Evolutionary conservation across 2,113 vertebrate genomes (phyloP).

Genomic region (Triplophysa rosa): DNA sequence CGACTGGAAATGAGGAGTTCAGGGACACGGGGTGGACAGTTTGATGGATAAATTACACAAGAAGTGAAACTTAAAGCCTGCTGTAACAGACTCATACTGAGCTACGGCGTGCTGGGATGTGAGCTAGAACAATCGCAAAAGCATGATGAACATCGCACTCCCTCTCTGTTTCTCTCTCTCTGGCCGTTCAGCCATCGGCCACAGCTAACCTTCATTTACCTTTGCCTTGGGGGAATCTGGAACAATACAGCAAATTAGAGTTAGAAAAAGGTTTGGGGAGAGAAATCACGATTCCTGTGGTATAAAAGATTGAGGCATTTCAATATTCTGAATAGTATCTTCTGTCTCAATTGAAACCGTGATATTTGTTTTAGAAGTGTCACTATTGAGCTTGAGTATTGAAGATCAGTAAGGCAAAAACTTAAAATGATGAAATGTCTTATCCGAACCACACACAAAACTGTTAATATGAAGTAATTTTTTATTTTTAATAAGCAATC

Average conservation of each 20-base stretch:
- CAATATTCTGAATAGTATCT: slow-evolving; percentile 1
- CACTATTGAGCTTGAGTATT: slow-evolving; percentile 10
- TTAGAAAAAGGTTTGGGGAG: slow-evolving; percentile 6
- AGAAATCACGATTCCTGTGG: slow-evolving; percentile 2
- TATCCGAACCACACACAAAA: not conserved
- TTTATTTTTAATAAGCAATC: slow-evolving; percentile 8
- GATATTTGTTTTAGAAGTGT: not conserved
- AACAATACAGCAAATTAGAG: slow-evolving; percentile 37
- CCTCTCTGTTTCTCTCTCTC: slow-evolving; percentile 3
- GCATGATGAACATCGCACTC: not conserved
- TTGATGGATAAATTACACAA: slow-evolving; percentile 43
- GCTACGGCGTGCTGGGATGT: slow-evolving; percentile 22
- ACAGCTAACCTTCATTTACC: slow-evolving; percentile 56
- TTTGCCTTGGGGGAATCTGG: slow-evolving; percentile 51
- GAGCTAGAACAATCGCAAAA: slow-evolving; percentile 30
- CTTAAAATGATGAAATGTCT: not conserved
- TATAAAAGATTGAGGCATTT: slow-evolving; percentile 9
- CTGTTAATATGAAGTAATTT: not conserved
- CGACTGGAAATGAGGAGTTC: slow-evolving; percentile 27
- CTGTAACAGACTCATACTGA: slow-evolving; percentile 25
- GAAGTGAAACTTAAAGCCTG: slow-evolving; percentile 36
- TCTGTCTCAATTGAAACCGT: not conserved
- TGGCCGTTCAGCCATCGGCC: slow-evolving; percentile 38
- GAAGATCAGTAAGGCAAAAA: slow-evolving; percentile 5
- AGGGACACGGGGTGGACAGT: slow-evolving; percentile 26